Base-by-base conservation (phyloP, 2,797 vertebrate genomes). In the Diplodus sargus region DNA sequence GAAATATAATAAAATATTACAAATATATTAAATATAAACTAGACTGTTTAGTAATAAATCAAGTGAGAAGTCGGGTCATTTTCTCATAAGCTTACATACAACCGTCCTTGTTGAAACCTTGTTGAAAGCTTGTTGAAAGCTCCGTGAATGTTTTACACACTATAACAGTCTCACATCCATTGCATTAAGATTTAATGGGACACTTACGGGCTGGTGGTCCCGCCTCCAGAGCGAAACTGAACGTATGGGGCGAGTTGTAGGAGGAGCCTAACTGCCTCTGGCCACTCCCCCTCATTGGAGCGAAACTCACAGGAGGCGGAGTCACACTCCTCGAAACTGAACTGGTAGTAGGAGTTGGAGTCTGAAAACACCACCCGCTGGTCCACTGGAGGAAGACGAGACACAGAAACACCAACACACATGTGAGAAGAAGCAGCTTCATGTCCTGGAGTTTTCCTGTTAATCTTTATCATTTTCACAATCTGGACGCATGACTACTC, bases 321-420 rank as follows among this genome's bases (percentile, higher is more conserved):
- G 70, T 96, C 97, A 56, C 97, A 99, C 90, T 99, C 97, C 83
- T 99, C 97, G 0, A 96, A 97, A 62, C 97, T 98, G 94, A 99
- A 99, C 94, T 99, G 98, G 90, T 99, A 99, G 94, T 97, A 98
- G n/a, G 96, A 94, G 70, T 97, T 96, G 54, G 94, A 95, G 83
- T 99, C 98, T 48, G 97, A 97, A 90, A 99, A 99, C 87, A 95
- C 96, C 23, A 97, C 94, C 66, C 97, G 96, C 84, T 97, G 97
- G 91, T 98, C 98, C 94, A 98, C 97, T 98, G 93, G 80, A 59
- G 53, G 68, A 45, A 72, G 28, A 78, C 59, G 15, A 87, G 10
- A 83, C 3, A 56, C 30, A 83, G 28, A 60, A 6, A 62, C 30
- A 83, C 12, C 17, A 61, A 47, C n/a, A 10, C 5, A 30, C 45